A percentile compares a stretch with the other conserved stretches of the same genome.
phyloP scores from a whole-genome alignment of 2,113 vertebrate genomes.

The Centropristis striata region DNA sequence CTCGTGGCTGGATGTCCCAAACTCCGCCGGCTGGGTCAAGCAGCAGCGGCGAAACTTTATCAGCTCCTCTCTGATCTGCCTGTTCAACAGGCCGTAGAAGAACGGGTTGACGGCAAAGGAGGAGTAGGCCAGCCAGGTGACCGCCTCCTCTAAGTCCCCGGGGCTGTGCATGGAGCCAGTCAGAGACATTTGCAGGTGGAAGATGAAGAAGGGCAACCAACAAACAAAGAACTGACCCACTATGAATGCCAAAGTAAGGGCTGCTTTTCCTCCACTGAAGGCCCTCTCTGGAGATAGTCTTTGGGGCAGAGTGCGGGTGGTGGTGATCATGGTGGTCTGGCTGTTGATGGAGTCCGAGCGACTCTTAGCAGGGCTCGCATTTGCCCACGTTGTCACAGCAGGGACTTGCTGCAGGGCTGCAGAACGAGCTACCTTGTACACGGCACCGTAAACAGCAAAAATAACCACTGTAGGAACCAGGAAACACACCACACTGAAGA shows the following conservation, averaged over 20 bases:
- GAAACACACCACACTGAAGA: slow-evolving; percentile 91
- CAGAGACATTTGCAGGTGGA: slow-evolving; percentile 90
- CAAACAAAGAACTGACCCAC: slow-evolving; percentile 95
- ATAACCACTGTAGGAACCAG: slow-evolving; percentile 90
- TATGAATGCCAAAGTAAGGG: slow-evolving; percentile 91
- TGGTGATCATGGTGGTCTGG: slow-evolving; percentile 89
- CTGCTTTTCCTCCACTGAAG: slow-evolving; percentile 91
- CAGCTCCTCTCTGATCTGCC: slow-evolving; percentile 92
- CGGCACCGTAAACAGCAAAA: slow-evolving; percentile 89
- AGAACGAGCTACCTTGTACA: slow-evolving; percentile 93
- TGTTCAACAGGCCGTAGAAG: slow-evolving; percentile 93
- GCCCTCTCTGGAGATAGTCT: slow-evolving; percentile 85
- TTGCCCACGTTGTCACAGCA: slow-evolving; percentile 80
- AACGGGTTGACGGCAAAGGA: slow-evolving; percentile 95
- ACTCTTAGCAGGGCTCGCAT: slow-evolving; percentile 71
- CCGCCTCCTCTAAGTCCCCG: slow-evolving; percentile 85
- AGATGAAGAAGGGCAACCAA: slow-evolving; percentile 95
- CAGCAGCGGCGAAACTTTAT: slow-evolving; percentile 89
- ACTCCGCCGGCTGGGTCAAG: slow-evolving; percentile 70
- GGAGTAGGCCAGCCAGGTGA: slow-evolving; percentile 95
- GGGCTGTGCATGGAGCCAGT: slow-evolving; percentile 71
- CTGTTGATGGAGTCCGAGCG: slow-evolving; percentile 91
- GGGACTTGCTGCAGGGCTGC: slow-evolving; percentile 87
- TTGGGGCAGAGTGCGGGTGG: slow-evolving; percentile 80
- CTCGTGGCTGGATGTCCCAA: slow-evolving; percentile 87